Evolutionary conservation across 2,888 invertebrate genomes (phyloP), one percentile per base, ranked within the genome.

Genomic region (Lepidonotus clava): DNA sequence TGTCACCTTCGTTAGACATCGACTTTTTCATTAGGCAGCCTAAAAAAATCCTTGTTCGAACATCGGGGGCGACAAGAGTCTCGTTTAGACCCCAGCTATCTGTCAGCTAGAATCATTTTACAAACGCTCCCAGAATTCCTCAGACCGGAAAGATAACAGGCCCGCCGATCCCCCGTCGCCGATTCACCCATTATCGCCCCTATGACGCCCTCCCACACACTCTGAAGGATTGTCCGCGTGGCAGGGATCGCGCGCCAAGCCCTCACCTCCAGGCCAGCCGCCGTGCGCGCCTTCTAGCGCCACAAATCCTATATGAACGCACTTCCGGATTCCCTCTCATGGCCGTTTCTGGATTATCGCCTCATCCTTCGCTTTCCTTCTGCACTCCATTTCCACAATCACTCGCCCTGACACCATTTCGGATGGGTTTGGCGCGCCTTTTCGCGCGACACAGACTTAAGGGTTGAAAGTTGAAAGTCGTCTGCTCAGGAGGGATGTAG

Each of bases 141-240:
- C 40, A 40, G 76, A 76, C 38, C 76, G 76, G 76, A 76, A 76
- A 76, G 76, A 76, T 76, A 76, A 76, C 38, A 76, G 36, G 38
- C 14, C 76, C 2, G 5, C 40, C 34, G 76, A 76, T 76, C 76
- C 76, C 76, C 76, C 38, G 40, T 34, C 38, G 76, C 34, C 76
- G 76, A 76, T 28, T 61, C 61, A 14, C 76, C 76, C 38, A 76
- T 76, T 38, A 76, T 76, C 76, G 76, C 76, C 38, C 76, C 34
- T n/a, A 34, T 18, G 40, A n/a, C 28, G 61, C 2, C 28, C 24
- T 24, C 61, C 28, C 61, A 24, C 24, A 61, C 61, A 24, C 61
- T 4, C 28, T 24, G 24, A 24, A n/a, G n/a, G 61, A 61, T 28
- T 61, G 61, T 61, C 61, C 28, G 61, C 61, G 28, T 1, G 24